These are phyloP conservation scores for Chelonia mydas DNA, from an alignment of 2,797 vertebrate genomes.

Conservation along the genomic window DNA sequence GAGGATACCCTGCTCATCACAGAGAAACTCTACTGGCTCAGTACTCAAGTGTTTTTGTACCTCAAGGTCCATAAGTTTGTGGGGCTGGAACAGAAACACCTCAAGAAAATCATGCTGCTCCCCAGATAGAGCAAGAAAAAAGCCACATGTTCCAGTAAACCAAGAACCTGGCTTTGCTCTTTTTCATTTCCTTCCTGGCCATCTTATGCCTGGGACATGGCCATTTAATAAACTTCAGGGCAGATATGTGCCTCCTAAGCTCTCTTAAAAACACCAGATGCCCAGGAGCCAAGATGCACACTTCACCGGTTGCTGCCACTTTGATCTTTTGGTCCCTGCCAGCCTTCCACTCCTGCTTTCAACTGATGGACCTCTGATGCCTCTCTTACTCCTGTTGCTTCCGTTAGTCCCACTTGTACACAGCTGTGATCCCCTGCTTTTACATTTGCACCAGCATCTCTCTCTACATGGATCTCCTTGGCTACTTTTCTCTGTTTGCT, in stretches of 20 bases:
- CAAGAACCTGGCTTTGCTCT: neutral
- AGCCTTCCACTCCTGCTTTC: neutral
- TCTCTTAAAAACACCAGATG: neutral
- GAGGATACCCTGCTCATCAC: neutral
- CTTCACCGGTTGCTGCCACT: neutral
- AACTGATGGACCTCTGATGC: neutral
- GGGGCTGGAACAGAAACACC: neutral
- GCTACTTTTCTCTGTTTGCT: neutral
- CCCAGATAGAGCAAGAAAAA: neutral
- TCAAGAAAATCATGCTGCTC: neutral
- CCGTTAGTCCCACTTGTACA: neutral
- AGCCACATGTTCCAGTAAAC: neutral
- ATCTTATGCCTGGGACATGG: neutral
- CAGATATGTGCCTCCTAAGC: neutral
- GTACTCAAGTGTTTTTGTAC: neutral
- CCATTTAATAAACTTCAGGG: neutral
- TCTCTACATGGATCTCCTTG: neutral
- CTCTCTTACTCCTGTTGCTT: neutral
- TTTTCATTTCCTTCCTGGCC: neutral
- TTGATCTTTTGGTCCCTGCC: neutral
- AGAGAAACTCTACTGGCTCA: neutral
- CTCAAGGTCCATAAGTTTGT: neutral
- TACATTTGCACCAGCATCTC: neutral
- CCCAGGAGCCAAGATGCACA: neutral
- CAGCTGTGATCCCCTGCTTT: neutral